These are phyloP conservation scores for Myiozetetes cayanensis DNA, from an alignment of 2,113 vertebrate species.

Conservation along the genomic window DNA sequence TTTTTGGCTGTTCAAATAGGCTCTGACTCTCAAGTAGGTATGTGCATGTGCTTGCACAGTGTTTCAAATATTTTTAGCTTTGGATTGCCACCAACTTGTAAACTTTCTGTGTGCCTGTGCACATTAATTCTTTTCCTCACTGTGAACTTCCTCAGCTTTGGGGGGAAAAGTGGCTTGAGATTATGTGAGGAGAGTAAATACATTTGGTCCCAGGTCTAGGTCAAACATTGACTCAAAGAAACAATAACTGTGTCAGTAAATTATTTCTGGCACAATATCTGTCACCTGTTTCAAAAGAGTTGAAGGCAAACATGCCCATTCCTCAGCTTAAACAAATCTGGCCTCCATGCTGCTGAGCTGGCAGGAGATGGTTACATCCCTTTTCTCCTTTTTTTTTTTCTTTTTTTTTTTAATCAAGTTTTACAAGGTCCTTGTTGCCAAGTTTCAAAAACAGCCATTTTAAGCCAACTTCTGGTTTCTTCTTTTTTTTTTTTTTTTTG, in stretches of 20 bases:
- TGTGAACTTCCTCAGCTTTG: slow-evolving; percentile 9
- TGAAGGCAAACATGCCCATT: slow-evolving; percentile 40
- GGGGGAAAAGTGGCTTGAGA: not conserved
- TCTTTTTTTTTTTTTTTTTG: not conserved
- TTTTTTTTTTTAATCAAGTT: not conserved
- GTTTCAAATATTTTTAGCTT: slow-evolving; percentile 14
- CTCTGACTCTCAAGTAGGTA: not conserved
- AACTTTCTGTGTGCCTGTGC: slow-evolving; percentile 5
- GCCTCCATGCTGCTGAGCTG: slow-evolving; percentile 23
- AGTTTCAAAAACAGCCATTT: not conserved
- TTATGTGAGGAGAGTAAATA: slow-evolving; percentile 44
- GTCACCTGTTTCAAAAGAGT: slow-evolving; percentile 13
- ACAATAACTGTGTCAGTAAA: slow-evolving; percentile 31
- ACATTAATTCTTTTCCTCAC: not conserved
- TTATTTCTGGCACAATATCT: slow-evolving; percentile 52
- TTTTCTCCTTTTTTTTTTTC: not conserved
- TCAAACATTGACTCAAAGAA: slow-evolving; percentile 25
- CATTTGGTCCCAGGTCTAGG: slow-evolving; percentile 38
- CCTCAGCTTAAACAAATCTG: slow-evolving; percentile 43
- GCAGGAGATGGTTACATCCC: not conserved
- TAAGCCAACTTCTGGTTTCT: not conserved
- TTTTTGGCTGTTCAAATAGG: not conserved
- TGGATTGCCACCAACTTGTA: not conserved
- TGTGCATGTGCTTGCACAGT: not conserved
- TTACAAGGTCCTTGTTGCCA: not conserved